Evolutionary conservation across 1,140 invertebrate genomes (phyloP), one percentile per base, ranked within the genome.

Genomic region (Heliconius eleuchia): DNA sequence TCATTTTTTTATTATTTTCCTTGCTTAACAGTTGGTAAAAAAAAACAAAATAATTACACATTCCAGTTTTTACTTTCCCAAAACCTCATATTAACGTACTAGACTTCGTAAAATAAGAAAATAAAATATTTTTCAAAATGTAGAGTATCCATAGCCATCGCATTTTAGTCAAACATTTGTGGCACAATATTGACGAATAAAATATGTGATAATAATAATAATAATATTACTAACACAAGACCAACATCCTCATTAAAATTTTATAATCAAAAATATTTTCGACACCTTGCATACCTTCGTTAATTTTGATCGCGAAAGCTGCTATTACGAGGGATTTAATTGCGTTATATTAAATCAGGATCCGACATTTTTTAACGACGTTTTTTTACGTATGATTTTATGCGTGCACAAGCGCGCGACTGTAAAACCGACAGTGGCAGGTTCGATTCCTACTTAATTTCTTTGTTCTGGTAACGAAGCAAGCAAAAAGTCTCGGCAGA

Each of bases 311-410:
- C 60, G 27, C 27, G 60, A 66, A 60, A 66, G 23, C 60, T 66
- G 60, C 23, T 30, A 66, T 66, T 66, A 60, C 19, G 8, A 60
- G 55, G n/a, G 55, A 23, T 27, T 60, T 60, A 60, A 60, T 60
- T 60, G 19, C 55, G 55, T 60, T 60, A 60, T 60, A 60, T 60
- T 60, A 11, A 60, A 60, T 60, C 55, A 60, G n/a, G n/a, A 23
- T 60, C n/a, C 55, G n/a, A 60, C 55, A 60, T n/a, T 60, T 60
- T 57, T 60, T 23, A 27, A 27, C 23, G 1, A 60, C 9, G 9
- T 60, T 60, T 60, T 23, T 60, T n/a, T 57, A 19, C 7, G 2
- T 23, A 11, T n/a, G 7, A 23, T 57, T 19, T 57, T 57, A 9
- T 55, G 18, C 19, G 1, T 55, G 1, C 7, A 55, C 42, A 55